A percentile compares a stretch with the other conserved stretches of the same genome.
Evolutionary conservation across 2,113 vertebrate genomes (phyloP).

Genomic region (Crotalus helleri): DNA sequence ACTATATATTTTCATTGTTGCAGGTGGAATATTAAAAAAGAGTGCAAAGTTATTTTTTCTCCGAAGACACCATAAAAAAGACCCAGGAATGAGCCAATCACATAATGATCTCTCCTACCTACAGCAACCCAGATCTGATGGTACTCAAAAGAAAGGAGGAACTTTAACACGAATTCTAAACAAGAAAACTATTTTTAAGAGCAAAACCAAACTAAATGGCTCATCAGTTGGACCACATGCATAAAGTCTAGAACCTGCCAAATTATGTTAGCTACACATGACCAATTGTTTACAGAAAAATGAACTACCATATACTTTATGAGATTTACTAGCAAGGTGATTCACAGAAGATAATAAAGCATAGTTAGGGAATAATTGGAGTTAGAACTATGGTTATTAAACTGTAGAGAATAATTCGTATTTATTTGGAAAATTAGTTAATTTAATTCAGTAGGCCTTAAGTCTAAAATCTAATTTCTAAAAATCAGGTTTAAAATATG

Average conservation of each 20-base stretch:
- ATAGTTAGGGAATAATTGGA: background rate
- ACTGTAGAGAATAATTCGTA: background rate
- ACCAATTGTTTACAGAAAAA: constrained; percentile 60
- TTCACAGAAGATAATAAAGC: background rate
- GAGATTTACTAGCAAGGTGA: background rate
- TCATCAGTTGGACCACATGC: constrained; percentile 40
- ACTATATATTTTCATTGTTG: background rate
- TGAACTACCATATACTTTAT: background rate
- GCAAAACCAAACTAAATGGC: constrained; percentile 78
- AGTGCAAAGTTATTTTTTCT: constrained; percentile 93
- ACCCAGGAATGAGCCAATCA: constrained; percentile 94
- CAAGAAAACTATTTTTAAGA: constrained; percentile 79
- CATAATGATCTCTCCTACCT: constrained; percentile 94
- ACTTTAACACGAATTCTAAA: constrained; percentile 82
- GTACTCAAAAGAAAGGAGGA: constrained; percentile 76
- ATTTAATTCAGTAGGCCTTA: background rate
- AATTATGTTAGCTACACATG: constrained; percentile 31
- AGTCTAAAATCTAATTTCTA: background rate
- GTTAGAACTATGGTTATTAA: background rate
- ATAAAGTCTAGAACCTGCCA: constrained; percentile 30
- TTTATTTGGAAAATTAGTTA: background rate
- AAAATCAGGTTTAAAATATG: background rate
- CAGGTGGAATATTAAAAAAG: constrained; percentile 88
- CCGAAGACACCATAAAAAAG: constrained; percentile 88
- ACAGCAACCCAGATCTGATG: constrained; percentile 75